Evolutionary conservation across 2,113 vertebrate species (phyloP).

Genomic region (Elephantulus edwardii): DNA sequence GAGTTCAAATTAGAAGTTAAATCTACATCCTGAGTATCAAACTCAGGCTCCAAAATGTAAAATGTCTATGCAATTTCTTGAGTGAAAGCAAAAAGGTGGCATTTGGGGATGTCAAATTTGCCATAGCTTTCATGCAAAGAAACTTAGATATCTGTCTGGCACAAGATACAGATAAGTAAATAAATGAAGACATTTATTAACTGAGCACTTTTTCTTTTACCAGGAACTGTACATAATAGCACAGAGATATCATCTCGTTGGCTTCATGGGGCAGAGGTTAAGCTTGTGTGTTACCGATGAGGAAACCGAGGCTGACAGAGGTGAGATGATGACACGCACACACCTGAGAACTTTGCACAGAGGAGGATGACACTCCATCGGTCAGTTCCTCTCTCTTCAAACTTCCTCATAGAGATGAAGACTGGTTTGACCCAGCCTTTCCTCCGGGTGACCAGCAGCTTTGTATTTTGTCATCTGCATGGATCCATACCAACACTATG

Average conservation of each 20-base stretch:
- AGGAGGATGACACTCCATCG: not conserved
- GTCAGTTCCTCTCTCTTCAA: not conserved
- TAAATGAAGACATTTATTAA: not conserved
- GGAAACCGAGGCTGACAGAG: not conserved
- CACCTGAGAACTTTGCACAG: not conserved
- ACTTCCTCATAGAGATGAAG: not conserved
- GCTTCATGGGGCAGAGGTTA: not conserved
- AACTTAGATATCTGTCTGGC: not conserved
- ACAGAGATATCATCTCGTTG: not conserved
- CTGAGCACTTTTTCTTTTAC: not conserved
- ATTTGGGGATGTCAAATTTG: not conserved
- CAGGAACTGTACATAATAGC: not conserved
- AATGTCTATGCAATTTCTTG: not conserved
- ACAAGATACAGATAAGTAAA: not conserved
- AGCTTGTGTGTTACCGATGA: not conserved
- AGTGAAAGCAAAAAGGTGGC: not conserved
- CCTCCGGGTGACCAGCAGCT: not conserved
- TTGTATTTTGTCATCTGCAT: not conserved
- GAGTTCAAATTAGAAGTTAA: slow-evolving; percentile 3
- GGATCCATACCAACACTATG: not conserved
- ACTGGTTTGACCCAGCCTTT: not conserved
- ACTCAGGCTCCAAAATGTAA: not conserved
- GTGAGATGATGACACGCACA: not conserved
- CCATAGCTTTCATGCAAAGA: not conserved
- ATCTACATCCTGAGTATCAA: not conserved